Percentiles rank a stretch among this genome's conserved stretches.
Evolutionary conservation across 2,888 invertebrate species (phyloP).

Genomic region (Scaptomyza tumidula): DNA sequence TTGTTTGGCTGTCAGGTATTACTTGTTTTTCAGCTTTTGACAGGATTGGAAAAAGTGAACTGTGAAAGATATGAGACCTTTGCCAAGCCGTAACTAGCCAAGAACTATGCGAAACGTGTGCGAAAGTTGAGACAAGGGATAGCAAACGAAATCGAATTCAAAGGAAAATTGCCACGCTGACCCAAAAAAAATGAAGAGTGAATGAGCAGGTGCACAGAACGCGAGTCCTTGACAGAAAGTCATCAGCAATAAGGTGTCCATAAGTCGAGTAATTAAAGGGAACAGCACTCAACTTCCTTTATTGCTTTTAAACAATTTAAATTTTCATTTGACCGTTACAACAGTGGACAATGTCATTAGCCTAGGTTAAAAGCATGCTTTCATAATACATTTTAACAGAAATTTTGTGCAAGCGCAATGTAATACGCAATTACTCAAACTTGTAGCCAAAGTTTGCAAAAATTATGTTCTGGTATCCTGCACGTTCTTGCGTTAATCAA

Average conservation of each 20-base stretch:
- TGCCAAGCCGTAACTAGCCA: slow-evolving; percentile 8
- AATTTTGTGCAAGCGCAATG: slow-evolving; percentile 2
- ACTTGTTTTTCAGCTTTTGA: slow-evolving; percentile 32
- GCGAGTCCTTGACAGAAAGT: slow-evolving; percentile 19
- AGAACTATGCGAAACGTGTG: slow-evolving; percentile 18
- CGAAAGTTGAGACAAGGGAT: slow-evolving; percentile 11
- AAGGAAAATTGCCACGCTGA: slow-evolving; percentile 24
- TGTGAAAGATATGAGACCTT: slow-evolving; percentile 1
- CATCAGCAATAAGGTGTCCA: slow-evolving; percentile 46
- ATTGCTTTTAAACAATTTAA: slow-evolving; percentile 26
- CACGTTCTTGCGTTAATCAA: slow-evolving; percentile 49
- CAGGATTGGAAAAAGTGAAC: slow-evolving; percentile 4
- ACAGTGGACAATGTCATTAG: slow-evolving; percentile 9
- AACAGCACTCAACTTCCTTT: slow-evolving; percentile 15
- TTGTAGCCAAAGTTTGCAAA: slow-evolving; percentile 37
- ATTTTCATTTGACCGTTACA: slow-evolving; percentile 14
- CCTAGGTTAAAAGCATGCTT: slow-evolving; percentile 41
- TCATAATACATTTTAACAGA: not conserved
- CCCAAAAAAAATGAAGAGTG: not conserved
- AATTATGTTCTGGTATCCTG: slow-evolving; percentile 32
- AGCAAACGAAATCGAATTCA: slow-evolving; percentile 7
- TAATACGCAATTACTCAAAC: slow-evolving; percentile 40
- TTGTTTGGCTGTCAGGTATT: slow-evolving; percentile 7
- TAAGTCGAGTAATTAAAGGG: slow-evolving; percentile 48
- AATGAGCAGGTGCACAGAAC: not conserved